phyloP scores from a whole-genome alignment of 2,113 vertebrate species.

The Stercorarius parasiticus region DNA sequence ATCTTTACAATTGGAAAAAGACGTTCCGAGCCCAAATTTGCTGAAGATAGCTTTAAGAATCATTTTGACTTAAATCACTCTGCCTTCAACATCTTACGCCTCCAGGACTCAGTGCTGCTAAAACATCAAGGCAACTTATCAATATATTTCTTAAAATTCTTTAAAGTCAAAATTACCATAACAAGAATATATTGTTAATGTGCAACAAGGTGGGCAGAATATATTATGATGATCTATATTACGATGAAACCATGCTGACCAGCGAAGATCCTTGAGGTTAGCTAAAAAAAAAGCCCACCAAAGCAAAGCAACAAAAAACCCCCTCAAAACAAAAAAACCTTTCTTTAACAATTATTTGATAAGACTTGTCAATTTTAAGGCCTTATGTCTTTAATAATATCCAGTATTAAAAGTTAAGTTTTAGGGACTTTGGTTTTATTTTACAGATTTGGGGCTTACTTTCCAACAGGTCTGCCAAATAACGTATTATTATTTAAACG shows the following conservation, averaged over 20 bases:
- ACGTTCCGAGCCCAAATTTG: neutral
- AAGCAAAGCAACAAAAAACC: neutral
- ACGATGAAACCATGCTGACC: neutral
- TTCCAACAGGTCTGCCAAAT: neutral
- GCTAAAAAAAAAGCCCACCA: neutral
- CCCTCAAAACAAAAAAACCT: accelerated
- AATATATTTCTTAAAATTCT: neutral
- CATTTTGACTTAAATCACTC: neutral
- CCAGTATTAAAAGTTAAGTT: neutral
- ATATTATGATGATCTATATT: neutral
- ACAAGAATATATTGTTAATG: neutral
- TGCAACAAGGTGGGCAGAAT: neutral
- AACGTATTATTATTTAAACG: neutral
- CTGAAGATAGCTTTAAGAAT: neutral
- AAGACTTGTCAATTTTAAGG: neutral
- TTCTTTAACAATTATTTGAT: neutral
- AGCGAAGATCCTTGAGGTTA: neutral
- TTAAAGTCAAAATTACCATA: neutral
- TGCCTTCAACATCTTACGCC: neutral
- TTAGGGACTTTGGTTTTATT: neutral
- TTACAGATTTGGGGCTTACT: neutral
- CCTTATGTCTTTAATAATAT: neutral
- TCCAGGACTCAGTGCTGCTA: neutral
- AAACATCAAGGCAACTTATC: neutral
- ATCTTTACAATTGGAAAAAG: neutral